Percentiles rank a stretch among this genome's conserved stretches.
phyloP scores from a whole-genome alignment of 2,113 vertebrate species.

The Xenus cinereus region DNA sequence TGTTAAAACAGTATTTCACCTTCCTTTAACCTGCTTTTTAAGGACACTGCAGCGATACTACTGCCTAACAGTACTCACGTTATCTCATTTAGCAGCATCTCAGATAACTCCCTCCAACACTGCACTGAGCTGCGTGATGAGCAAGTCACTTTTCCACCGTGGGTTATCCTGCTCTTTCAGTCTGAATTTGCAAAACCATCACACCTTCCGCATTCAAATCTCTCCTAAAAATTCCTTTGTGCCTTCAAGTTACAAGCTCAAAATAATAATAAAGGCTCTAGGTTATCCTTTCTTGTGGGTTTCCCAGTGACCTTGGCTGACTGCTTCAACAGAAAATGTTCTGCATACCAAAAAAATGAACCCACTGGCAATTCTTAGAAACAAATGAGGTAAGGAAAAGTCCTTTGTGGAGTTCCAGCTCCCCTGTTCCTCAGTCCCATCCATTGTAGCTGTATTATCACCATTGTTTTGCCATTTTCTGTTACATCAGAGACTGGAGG shows the following conservation, averaged over 20 bases:
- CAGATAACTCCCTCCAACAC: background rate
- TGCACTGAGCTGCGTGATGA: background rate
- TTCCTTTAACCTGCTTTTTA: conserved; percentile 36
- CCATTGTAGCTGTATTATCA: background rate
- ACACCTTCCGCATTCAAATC: conserved; percentile 5
- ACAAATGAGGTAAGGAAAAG: background rate
- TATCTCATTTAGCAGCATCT: conserved; percentile 30
- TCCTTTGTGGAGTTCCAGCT: background rate
- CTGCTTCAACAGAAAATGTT: background rate
- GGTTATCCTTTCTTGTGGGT: conserved; percentile 20
- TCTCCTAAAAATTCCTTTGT: background rate
- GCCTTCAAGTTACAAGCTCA: background rate
- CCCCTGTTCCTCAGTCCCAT: background rate
- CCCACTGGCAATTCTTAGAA: conserved; percentile 11
- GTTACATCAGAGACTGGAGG: background rate
- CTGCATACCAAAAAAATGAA: conserved; percentile 4
- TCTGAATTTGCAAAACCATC: background rate
- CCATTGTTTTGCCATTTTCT: background rate
- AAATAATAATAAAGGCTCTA: conserved; percentile 29
- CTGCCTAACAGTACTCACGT: background rate
- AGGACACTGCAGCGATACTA: conserved; percentile 36
- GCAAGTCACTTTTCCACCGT: background rate
- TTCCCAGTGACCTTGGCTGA: conserved; percentile 45
- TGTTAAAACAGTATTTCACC: conserved; percentile 15
- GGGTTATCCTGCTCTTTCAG: background rate